These are phyloP conservation scores for Drosophila greeni DNA, from an alignment of 2,888 invertebrate species.

Conservation along the genomic window DNA sequence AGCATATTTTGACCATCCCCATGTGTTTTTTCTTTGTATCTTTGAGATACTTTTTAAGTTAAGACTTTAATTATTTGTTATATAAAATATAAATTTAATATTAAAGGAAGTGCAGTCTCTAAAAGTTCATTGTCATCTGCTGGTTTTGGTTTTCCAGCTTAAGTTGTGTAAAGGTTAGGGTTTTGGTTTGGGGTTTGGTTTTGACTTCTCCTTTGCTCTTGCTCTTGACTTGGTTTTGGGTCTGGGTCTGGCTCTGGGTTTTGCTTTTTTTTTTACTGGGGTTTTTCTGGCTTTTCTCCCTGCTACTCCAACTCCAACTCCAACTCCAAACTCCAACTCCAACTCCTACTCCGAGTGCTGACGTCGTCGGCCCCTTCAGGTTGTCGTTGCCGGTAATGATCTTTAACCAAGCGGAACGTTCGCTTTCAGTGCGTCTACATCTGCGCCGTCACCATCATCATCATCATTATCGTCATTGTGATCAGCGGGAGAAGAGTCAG, in stretches of 20 bases:
- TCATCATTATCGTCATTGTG: constrained; percentile 18
- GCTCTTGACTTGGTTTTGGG: constrained; percentile 18
- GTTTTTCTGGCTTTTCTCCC: constrained; percentile 33
- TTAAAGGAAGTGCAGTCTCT: constrained; percentile 23
- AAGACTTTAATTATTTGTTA: neutral
- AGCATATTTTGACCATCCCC: constrained; percentile 39
- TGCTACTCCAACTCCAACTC: constrained; percentile 21
- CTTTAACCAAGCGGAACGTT: constrained; percentile 75
- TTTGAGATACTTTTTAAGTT: neutral
- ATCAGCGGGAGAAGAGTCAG: constrained; percentile 21
- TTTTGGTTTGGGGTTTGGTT: neutral
- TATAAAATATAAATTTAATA: neutral
- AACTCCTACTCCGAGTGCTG: constrained; percentile 45
- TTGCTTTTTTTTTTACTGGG: constrained; percentile 18
- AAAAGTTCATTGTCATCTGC: constrained; percentile 40
- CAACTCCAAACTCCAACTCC: constrained; percentile 11
- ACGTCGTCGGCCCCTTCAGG: constrained; percentile 31
- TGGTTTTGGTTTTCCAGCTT: constrained; percentile 4
- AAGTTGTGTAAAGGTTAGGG: neutral
- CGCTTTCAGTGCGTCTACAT: constrained; percentile 76
- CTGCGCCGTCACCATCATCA: constrained; percentile 68
- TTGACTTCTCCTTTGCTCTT: neutral
- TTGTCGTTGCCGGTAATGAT: constrained; percentile 71
- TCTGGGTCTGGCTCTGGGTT: constrained; percentile 16
- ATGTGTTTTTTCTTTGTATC: neutral